Conservation (phyloP, 2,113 vertebrate species). For the Microcebus jonahi region DNA sequence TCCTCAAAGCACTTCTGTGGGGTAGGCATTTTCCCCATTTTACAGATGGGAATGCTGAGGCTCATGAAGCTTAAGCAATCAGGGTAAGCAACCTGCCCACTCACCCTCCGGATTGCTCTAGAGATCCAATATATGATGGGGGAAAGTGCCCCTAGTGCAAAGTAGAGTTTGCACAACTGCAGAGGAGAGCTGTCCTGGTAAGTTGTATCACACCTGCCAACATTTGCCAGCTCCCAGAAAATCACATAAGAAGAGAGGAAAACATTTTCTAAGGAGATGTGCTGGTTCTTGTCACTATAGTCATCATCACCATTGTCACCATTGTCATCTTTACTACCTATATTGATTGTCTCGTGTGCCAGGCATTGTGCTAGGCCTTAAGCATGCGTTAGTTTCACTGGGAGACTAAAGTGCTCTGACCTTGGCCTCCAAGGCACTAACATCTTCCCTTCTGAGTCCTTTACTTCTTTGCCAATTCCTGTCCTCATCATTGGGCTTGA, state of each 20-base stretch:
- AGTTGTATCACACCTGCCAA: background rate
- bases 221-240: background rate
- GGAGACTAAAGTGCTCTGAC: background rate
- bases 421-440: background rate
- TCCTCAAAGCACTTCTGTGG: background rate
- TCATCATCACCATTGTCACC: no score
- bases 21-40: background rate
- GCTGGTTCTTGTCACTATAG: accelerated
- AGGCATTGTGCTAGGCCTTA: background rate
- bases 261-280: background rate
- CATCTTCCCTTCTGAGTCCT: no score
- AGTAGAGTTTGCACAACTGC: background rate
- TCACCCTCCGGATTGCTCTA: background rate
- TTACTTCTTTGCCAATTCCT: background rate
- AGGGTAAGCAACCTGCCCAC: no score
- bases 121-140: background rate
- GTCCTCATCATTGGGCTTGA: background rate
- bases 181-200: background rate
- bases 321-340: background rate
- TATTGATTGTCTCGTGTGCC: background rate
- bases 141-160: background rate
- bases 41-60: background rate
- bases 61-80: background rate
- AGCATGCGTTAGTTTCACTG: background rate
- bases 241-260: background rate